Evolutionary conservation across 2,888 invertebrate species (phyloP).

Genomic region (Oligia latruncula): DNA sequence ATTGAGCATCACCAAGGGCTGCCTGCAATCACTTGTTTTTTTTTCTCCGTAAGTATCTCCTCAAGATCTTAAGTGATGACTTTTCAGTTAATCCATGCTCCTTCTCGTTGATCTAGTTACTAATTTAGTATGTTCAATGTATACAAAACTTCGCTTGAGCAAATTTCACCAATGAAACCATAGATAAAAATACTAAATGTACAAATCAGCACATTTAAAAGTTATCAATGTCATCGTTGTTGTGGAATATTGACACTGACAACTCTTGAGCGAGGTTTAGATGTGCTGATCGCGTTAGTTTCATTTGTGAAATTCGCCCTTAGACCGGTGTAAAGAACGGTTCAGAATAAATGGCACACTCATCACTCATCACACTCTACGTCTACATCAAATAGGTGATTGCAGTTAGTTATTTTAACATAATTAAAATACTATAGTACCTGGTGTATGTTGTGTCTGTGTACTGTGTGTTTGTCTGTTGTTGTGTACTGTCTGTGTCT

Average conservation of each 20-base stretch:
- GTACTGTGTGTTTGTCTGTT: no score
- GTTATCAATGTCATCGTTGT: not conserved
- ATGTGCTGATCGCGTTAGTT: not conserved
- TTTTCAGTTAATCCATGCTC: not conserved
- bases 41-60: not conserved
- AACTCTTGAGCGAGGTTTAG: not conserved
- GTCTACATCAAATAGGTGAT: not conserved
- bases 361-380: not conserved
- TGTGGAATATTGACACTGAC: not conserved
- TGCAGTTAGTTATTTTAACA: not conserved
- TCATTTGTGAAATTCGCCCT: not conserved
- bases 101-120: not conserved
- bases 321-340: not conserved
- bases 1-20: no score
- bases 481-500: no score
- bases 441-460: no score
- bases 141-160: no score
- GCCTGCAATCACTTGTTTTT: not conserved
- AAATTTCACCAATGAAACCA: no score
- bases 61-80: not conserved
- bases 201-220: not conserved
- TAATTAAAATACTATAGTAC: not conserved
- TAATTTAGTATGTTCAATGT: not conserved
- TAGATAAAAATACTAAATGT: no score
- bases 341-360: no score